A percentile compares a stretch with the other conserved stretches of the same genome.
phyloP scores from a whole-genome alignment of 2,888 invertebrate species.

The Eupithecia pulchellata region DNA sequence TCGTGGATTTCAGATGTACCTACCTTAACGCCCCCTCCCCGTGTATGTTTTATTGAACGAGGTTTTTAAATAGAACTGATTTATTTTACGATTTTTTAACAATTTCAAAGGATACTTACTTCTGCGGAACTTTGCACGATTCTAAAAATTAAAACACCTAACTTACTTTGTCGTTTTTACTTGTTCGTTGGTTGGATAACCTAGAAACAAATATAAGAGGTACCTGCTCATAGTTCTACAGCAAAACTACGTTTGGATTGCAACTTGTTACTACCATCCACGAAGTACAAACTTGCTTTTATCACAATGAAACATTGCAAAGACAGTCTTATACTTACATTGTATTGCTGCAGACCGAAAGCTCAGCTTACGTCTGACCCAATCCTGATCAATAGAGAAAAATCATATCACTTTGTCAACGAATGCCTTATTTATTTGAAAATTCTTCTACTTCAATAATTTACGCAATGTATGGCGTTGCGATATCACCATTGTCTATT shows the following conservation, averaged over 20 bases:
- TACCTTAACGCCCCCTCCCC: neutral
- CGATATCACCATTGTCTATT: too few relatives aligned
- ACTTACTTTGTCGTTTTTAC: neutral
- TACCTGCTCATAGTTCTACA: neutral
- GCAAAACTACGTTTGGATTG: neutral
- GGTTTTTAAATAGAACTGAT: neutral
- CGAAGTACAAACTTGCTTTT: neutral
- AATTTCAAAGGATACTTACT: neutral
- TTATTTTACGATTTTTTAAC: neutral
- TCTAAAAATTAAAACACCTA: neutral
- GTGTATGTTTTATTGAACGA: neutral
- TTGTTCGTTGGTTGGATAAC: neutral
- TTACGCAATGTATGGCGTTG: too few relatives aligned
- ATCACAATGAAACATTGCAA: slow-evolving; percentile 1
- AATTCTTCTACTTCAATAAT: too few relatives aligned
- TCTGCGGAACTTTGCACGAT: neutral
- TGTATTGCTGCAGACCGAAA: neutral
- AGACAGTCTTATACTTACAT: neutral
- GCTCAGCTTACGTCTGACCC: neutral
- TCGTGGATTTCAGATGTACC: neutral
- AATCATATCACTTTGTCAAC: too few relatives aligned
- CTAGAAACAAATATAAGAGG: too few relatives aligned
- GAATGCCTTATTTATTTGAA: too few relatives aligned
- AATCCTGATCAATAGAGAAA: too few relatives aligned
- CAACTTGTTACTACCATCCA: neutral